A percentile compares a stretch with the other conserved stretches of the same genome.
phyloP scores from a whole-genome alignment of 2,113 vertebrate genomes.

The Leptosomus discolor region DNA sequence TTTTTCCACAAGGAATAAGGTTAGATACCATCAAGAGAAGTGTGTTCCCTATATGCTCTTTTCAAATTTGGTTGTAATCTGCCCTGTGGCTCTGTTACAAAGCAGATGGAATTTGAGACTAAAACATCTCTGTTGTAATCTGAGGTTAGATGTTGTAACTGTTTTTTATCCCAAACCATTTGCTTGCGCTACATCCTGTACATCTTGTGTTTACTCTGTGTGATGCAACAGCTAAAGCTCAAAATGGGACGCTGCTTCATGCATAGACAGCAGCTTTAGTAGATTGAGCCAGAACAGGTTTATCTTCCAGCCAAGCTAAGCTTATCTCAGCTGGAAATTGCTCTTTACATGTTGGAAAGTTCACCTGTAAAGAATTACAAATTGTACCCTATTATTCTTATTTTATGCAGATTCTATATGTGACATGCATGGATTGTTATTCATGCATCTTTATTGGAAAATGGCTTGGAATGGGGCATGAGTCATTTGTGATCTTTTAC shows the following conservation, averaged over 20 bases:
- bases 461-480: not conserved
- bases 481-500: not conserved
- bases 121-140: not conserved
- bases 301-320: not conserved
- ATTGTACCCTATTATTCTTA: not conserved
- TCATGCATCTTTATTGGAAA: not conserved
- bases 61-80: not conserved
- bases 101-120: not conserved
- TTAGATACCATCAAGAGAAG: not conserved
- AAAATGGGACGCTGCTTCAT: not conserved
- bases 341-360: not conserved
- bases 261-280: not conserved
- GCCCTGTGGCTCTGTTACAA: not conserved
- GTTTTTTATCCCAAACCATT: not conserved
- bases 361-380: constrained; percentile 26
- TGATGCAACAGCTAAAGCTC: not conserved
- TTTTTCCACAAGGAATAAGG: not conserved
- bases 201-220: not conserved
- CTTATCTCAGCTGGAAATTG: not conserved
- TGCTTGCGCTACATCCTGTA: not conserved
- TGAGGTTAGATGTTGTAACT: not conserved
- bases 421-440: not conserved
- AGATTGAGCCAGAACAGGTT: not conserved
- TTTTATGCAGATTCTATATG: constrained; percentile 8
- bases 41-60: not conserved